A percentile compares a stretch with the other conserved stretches of the same genome.
Conservation (phyloP, 2,113 vertebrate genomes). For the Furnarius figulus region DNA sequence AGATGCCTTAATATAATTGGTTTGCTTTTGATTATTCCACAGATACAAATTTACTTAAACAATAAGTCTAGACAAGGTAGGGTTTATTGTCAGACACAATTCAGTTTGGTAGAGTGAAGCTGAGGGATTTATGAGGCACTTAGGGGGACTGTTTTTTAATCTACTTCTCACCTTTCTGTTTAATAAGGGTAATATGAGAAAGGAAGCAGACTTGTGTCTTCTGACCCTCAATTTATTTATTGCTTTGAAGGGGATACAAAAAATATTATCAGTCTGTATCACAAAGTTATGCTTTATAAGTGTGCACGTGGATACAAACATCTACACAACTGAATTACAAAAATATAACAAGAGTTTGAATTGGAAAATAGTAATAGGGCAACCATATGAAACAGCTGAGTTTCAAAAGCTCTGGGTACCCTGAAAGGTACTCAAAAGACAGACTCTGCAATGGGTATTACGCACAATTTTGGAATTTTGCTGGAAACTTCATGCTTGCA, state of each 20-base stretch:
- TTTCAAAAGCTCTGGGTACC: background rate
- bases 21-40: conserved; percentile 81
- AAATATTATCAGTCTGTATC: background rate
- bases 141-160: conserved; percentile 15
- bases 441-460: background rate
- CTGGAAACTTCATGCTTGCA: background rate
- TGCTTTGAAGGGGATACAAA: background rate
- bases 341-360: background rate
- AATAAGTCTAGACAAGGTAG: conserved; percentile 66
- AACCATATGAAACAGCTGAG: background rate
- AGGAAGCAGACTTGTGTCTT: background rate
- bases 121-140: conserved; percentile 29
- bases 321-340: background rate
- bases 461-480: background rate
- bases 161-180: conserved; percentile 37
- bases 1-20: conserved; percentile 77
- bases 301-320: background rate
- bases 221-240: background rate
- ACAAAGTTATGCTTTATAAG: background rate
- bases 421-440: background rate
- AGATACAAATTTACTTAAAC: conserved; percentile 79
- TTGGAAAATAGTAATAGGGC: background rate
- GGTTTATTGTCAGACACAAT: conserved; percentile 66
- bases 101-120: conserved; percentile 46
- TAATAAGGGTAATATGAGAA: background rate